Base-by-base conservation (phyloP, 2,797 vertebrate species). In the Chromobotia macracanthus region DNA sequence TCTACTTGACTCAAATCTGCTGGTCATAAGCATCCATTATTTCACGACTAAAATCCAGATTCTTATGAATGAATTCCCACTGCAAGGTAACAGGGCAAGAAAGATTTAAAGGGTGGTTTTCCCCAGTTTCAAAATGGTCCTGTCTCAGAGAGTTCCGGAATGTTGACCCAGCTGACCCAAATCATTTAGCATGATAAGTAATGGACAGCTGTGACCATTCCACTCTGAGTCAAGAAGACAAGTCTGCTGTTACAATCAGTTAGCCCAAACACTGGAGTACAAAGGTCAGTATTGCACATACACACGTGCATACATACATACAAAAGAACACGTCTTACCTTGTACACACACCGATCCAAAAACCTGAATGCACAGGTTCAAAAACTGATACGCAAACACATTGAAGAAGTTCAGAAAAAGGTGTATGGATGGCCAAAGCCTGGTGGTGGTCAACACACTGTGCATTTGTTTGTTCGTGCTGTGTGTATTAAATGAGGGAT, bases 181-280 rank as follows among this genome's bases (percentile, higher is more conserved):
- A 73, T 70, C 82, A 82, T 85, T 85, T 83, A 77, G 75, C 68
- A 82, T 82, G 72, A 81, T 80, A 81, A 80, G 74, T 83, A 83
- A 83, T 79, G 77, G 84, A 60, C 83, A 82, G 77, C 84, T 84
- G 80, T 82, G 81, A 50, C 63, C 71, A 83, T 79, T 84, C 84
- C 81, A 38, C 67, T 53, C 38, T 58, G 25, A 72, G 64, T 72
- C 63, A n/a, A 46, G 72, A 86, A 72, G 60, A 83, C 73, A 31
- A 75, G 56, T 53, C 44, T n/a, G 53, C 66, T 55, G 82, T 84
- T 84, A 85, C 48, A 61, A 85, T 84, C 84, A 82, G 48, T 55
- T 60, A 61, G 69, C 76, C 77, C 79, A 84, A 77, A 82, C 77
- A 68, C 73, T 68, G 19, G 6, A 76, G 56, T 23, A 69, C 56